These are phyloP conservation scores for Rhabdomys pumilio DNA, from an alignment of 2,797 vertebrate species.

Conservation along the genomic window DNA sequence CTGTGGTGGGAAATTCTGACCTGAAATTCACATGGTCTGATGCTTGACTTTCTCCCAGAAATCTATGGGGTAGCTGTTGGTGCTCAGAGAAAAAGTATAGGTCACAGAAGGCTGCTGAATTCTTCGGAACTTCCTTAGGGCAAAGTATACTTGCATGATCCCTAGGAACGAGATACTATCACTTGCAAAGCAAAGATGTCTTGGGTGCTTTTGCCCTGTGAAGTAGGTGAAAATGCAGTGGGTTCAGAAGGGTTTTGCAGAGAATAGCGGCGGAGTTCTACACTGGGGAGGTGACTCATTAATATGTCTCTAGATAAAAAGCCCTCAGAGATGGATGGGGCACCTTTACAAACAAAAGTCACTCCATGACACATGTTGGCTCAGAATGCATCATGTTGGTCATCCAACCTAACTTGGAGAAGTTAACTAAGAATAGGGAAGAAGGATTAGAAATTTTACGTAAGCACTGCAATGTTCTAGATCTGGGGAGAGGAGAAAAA, in stretches of 20 bases:
- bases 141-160: not conserved
- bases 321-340: not conserved
- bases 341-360: not conserved
- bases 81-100: not conserved
- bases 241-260: not conserved
- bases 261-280: not conserved
- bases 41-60: not conserved
- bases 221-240: not conserved
- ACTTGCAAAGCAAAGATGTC: not conserved
- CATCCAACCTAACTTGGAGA: not conserved
- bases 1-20: not conserved
- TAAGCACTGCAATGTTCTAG: not conserved
- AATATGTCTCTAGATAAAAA: not conserved
- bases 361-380: not conserved
- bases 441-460: not conserved
- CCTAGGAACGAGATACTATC: not conserved
- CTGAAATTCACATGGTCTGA: not conserved
- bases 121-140: not conserved
- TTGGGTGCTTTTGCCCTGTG: not conserved
- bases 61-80: not conserved
- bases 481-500: not conserved
- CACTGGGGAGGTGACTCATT: not conserved
- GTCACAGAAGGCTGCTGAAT: not conserved
- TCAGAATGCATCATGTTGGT: not conserved
- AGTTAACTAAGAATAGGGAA: not conserved